Conservation (phyloP, 2,113 vertebrate genomes). For the Caranx melampygus region DNA sequence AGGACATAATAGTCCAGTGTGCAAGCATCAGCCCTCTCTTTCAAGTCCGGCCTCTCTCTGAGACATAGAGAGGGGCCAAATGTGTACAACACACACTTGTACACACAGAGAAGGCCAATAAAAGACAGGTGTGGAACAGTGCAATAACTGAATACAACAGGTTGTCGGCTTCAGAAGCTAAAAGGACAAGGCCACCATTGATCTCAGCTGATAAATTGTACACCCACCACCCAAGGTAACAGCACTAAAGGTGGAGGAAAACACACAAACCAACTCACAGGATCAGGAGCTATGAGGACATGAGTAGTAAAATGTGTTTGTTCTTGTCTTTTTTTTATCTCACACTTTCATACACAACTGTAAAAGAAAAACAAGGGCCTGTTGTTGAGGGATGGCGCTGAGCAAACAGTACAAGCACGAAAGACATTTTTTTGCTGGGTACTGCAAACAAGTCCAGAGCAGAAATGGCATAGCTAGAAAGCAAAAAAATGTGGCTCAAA, state of each 20-base stretch:
- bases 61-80: constrained; percentile 53
- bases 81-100: constrained; percentile 48
- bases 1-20: constrained; percentile 63
- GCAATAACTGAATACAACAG: constrained; percentile 59
- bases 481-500: constrained; percentile 25
- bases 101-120: constrained; percentile 60
- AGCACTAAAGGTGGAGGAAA: constrained; percentile 40
- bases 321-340: constrained; percentile 28
- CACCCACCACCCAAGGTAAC: constrained; percentile 47
- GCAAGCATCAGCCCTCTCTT: constrained; percentile 45
- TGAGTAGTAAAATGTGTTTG: constrained; percentile 55
- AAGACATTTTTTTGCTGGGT: constrained; percentile 43
- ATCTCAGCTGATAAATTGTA: constrained; percentile 54
- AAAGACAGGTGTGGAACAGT: constrained; percentile 72
- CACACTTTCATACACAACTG: not conserved
- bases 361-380: constrained; percentile 38
- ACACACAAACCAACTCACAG: constrained; percentile 25
- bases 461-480: constrained; percentile 31
- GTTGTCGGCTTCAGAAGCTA: constrained; percentile 57
- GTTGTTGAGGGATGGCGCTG: constrained; percentile 31
- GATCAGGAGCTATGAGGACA: constrained; percentile 16
- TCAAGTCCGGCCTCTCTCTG: constrained; percentile 45
- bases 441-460: constrained; percentile 40
- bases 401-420: constrained; percentile 45
- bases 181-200: constrained; percentile 66